These are phyloP conservation scores for Danio tinwini DNA, from an alignment of 2,797 vertebrate species.

Conservation along the genomic window DNA sequence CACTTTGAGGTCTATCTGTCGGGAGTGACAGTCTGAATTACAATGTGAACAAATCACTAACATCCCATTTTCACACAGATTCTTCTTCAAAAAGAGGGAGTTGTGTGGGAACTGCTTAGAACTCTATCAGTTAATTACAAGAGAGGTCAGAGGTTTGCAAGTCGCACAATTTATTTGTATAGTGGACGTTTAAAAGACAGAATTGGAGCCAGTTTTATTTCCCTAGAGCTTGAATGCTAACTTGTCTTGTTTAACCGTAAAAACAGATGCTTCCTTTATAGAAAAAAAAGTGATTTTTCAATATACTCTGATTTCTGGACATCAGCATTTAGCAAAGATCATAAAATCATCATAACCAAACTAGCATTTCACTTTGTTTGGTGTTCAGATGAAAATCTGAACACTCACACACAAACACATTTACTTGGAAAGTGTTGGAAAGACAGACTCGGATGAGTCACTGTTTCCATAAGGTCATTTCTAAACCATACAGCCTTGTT, in stretches of 20 bases:
- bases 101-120: slow-evolving; percentile 41
- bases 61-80: slow-evolving; percentile 43
- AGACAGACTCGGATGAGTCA: slow-evolving; percentile 68
- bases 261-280: slow-evolving; percentile 30
- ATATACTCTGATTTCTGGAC: slow-evolving; percentile 16
- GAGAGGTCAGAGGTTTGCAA: slow-evolving; percentile 57
- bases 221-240: slow-evolving; percentile 36
- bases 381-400: slow-evolving; percentile 5
- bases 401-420: slow-evolving; percentile 38
- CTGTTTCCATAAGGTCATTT: slow-evolving; percentile 76
- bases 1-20: slow-evolving; percentile 50
- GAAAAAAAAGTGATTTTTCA: not conserved
- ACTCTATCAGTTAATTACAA: slow-evolving; percentile 54
- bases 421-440: slow-evolving; percentile 47
- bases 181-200: slow-evolving; percentile 62
- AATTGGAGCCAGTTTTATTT: slow-evolving; percentile 63
- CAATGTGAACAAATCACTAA: slow-evolving; percentile 32
- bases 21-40: slow-evolving; percentile 35
- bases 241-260: slow-evolving; percentile 6
- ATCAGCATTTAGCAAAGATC: not conserved
- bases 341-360: slow-evolving; percentile 35
- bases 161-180: slow-evolving; percentile 60
- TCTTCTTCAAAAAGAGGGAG: slow-evolving; percentile 38
- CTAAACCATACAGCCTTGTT: slow-evolving; percentile 66
- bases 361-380: slow-evolving; percentile 32